Evolutionary conservation across 37 sponge, comb jelly and placozoan genomes (phyloP), one percentile per base, ranked within the genome.

Genomic region (Diacarnus erythraeanus): DNA sequence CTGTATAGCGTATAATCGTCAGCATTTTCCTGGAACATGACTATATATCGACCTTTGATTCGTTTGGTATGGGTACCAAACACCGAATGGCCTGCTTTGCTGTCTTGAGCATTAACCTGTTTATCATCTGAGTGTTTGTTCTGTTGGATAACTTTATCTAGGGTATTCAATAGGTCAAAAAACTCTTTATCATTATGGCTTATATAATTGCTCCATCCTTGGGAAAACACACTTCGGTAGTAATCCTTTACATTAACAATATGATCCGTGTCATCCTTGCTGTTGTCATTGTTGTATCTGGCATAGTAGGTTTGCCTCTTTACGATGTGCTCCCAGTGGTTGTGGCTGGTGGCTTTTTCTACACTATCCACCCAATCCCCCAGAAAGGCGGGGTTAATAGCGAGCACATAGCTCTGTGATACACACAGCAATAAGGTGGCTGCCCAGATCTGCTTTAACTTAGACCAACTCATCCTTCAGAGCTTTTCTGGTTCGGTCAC

Each of bases 41-140:
- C 86, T 1, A 83, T 82, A 78, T 85, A 92, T 1, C 89, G 84
- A 0, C 86, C 89, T 23, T 74, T 69, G 35, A 86, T 81, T 0
- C 39, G 57, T 59, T 70, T 86, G 44, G 69, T 34, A 42, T 67
- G 39, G 37, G 68, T 20, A 51, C 69, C 58, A 15, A 76, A 22
- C 42, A 60, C 77, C 40, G 60, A 20, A 2, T 26, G 3, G 2
- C 47, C 20, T 18, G 57, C 12, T 1, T 29, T 42, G 22, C 12
- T 51, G 0, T 51, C 79, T 66, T 79, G 79, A 56, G 65, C 41
- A 21, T 0, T 51, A 10, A 35, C 69, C 25, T 30, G 8, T 5
- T 77, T 44, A 30, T 23, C 65, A 42, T 9, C 26, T 21, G 64
- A 40, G 57, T 37, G 39, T 23, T 3, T 38, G 9, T 42, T 44